phyloP scores from a whole-genome alignment of 1,140 invertebrate genomes.

The Brachionus asplanchnoidis region DNA sequence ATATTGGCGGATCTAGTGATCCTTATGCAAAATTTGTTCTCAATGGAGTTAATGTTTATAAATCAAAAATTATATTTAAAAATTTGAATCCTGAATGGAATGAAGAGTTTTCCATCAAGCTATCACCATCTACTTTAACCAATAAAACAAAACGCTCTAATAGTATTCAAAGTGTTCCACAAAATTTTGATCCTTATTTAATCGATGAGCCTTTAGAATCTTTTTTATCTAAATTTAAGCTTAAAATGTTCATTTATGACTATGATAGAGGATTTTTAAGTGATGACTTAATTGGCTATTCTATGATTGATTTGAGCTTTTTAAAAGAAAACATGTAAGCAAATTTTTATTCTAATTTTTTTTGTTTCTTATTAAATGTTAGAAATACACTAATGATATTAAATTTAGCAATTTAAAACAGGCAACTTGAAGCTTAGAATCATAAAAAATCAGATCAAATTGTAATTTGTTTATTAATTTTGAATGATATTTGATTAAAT shows the following conservation, averaged over 20 bases:
- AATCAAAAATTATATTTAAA: constrained; percentile 56
- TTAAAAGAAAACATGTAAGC: constrained; percentile 72
- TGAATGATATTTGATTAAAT: no score
- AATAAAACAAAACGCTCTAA: constrained; percentile 23
- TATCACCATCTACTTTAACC: constrained; percentile 3
- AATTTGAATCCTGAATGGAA: constrained; percentile 61
- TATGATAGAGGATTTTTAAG: constrained; percentile 85
- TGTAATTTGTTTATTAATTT: no score
- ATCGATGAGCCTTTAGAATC: constrained; percentile 67
- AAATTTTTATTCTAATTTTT: no score
- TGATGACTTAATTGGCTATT: constrained; percentile 95
- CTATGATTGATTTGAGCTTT: constrained; percentile 74
- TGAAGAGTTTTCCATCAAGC: constrained; percentile 55
- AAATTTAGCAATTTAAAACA: no score
- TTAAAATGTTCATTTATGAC: constrained; percentile 70
- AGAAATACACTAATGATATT: no score
- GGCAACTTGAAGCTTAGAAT: no score
- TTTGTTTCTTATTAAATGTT: no score
- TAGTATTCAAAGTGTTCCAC: not conserved
- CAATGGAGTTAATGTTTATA: constrained; percentile 53
- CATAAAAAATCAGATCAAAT: no score
- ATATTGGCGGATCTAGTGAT: constrained; percentile 54
- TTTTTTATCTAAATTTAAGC: constrained; percentile 69
- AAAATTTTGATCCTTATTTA: constrained; percentile 29
- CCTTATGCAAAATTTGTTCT: constrained; percentile 61